A percentile compares a stretch with the other conserved stretches of the same genome.
Evolutionary conservation across 1,140 invertebrate genomes (phyloP).

Genomic region (Philaenus spumarius): DNA sequence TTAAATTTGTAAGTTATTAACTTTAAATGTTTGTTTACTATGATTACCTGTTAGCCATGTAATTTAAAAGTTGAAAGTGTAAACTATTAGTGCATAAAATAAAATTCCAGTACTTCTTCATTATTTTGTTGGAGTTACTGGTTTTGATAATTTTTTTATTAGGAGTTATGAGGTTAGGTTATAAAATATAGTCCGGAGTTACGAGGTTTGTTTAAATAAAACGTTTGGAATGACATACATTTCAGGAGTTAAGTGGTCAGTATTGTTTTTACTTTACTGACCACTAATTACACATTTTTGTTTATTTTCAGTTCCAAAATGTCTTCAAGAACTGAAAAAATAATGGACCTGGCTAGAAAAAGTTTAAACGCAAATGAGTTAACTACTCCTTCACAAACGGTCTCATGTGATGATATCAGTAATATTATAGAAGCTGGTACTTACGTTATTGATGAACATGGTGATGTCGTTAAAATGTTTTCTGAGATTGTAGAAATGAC

Average conservation of each 20-base stretch:
- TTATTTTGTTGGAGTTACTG: no score
- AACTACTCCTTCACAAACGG: neutral
- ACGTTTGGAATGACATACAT: neutral
- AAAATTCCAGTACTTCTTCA: no score
- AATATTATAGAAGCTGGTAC: no score
- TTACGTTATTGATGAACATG: neutral
- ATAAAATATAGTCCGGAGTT: neutral
- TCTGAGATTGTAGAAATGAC: neutral
- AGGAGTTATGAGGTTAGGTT: slow-evolving; percentile 5
- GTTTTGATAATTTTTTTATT: no score
- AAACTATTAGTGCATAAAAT: no score
- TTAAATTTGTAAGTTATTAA: no score
- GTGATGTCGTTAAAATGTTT: neutral
- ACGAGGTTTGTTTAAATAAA: slow-evolving; percentile 3
- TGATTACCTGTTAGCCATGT: no score
- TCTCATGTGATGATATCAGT: neutral
- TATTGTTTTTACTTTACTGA: slow-evolving; percentile 5
- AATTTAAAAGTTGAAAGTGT: no score
- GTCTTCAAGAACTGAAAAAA: slow-evolving; percentile 9
- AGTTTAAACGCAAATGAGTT: neutral
- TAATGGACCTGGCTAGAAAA: neutral
- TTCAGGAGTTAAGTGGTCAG: slow-evolving; percentile 1
- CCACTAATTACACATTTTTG: neutral
- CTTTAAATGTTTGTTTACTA: no score
- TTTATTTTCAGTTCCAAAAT: slow-evolving; percentile 10